Conservation (phyloP, 2,888 invertebrate species). For the Choristoneura rosaceana region DNA sequence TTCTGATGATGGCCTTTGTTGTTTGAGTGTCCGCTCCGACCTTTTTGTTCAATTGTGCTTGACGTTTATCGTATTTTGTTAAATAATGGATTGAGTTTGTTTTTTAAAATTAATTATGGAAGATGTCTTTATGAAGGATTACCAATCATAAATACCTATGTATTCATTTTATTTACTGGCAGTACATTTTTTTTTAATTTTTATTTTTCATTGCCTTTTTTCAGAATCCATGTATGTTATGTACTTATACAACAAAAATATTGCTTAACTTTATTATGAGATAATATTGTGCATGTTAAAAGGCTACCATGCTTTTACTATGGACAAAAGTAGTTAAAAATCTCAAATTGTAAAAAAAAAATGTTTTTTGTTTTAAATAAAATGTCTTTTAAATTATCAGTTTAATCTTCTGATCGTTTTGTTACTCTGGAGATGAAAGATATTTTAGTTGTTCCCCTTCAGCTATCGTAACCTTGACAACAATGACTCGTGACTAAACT, state of each 20-base stretch:
- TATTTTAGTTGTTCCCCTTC: not conserved
- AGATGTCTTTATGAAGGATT: slow-evolving; percentile 2
- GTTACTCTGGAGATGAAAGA: not conserved
- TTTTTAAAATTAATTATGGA: not conserved
- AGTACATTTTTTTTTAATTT: too few species aligned
- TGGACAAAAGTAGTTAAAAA: too few species aligned
- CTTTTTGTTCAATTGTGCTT: slow-evolving; percentile 44
- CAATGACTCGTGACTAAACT: slow-evolving; percentile 6
- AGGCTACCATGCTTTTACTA: too few species aligned
- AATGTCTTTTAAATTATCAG: too few species aligned
- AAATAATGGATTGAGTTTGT: slow-evolving; percentile 18
- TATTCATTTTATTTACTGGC: not conserved
- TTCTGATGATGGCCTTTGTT: slow-evolving; percentile 65
- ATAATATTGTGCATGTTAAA: too few species aligned
- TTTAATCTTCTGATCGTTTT: not conserved
- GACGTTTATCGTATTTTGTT: slow-evolving; percentile 29
- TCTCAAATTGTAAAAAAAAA: too few species aligned
- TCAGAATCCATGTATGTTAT: too few species aligned
- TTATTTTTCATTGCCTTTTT: too few species aligned
- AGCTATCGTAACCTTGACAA: not conserved
- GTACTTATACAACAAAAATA: too few species aligned
- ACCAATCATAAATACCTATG: not conserved
- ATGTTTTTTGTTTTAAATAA: too few species aligned
- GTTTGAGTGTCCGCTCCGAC: slow-evolving; percentile 46
- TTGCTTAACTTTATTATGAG: too few species aligned